Evolutionary conservation across 1,140 invertebrate genomes (phyloP).

Genomic region (Cyclina sinensis): DNA sequence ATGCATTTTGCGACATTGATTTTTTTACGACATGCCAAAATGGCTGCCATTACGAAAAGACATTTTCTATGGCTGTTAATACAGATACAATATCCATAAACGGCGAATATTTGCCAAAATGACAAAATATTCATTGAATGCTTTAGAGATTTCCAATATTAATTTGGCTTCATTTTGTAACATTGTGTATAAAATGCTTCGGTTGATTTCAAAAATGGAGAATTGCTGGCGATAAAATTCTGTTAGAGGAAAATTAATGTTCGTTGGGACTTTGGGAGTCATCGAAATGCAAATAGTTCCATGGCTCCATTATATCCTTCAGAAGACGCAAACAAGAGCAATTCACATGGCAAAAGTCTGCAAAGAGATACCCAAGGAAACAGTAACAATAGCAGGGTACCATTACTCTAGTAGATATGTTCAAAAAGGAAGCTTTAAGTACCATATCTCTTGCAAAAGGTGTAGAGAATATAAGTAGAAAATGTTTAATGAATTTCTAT

Average conservation of each 20-base stretch:
- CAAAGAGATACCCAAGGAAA: background rate
- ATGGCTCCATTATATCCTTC: background rate
- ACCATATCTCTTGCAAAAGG: too few species aligned
- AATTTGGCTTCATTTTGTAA: constrained; percentile 65
- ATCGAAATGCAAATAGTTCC: constrained; percentile 13
- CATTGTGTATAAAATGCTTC: constrained; percentile 64
- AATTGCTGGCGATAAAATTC: constrained; percentile 42
- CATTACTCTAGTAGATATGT: too few species aligned
- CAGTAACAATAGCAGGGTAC: too few species aligned
- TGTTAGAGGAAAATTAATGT: constrained; percentile 48
- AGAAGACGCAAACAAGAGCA: background rate
- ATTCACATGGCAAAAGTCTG: background rate
- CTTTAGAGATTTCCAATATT: constrained; percentile 62
- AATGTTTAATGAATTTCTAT: too few species aligned
- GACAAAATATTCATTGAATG: constrained; percentile 67
- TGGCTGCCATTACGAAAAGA: constrained; percentile 29
- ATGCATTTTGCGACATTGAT: constrained; percentile 56
- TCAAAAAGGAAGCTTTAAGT: too few species aligned
- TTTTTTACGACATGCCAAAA: constrained; percentile 54
- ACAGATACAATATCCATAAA: constrained; percentile 62
- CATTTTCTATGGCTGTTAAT: constrained; percentile 61
- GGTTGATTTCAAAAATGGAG: constrained; percentile 60
- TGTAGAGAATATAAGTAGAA: too few species aligned
- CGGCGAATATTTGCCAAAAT: constrained; percentile 57
- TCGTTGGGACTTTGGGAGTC: constrained; percentile 29